A percentile compares a stretch with the other conserved stretches of the same genome.
Conservation (phyloP, 2,797 vertebrate species). For the Echeneis naucrates region DNA sequence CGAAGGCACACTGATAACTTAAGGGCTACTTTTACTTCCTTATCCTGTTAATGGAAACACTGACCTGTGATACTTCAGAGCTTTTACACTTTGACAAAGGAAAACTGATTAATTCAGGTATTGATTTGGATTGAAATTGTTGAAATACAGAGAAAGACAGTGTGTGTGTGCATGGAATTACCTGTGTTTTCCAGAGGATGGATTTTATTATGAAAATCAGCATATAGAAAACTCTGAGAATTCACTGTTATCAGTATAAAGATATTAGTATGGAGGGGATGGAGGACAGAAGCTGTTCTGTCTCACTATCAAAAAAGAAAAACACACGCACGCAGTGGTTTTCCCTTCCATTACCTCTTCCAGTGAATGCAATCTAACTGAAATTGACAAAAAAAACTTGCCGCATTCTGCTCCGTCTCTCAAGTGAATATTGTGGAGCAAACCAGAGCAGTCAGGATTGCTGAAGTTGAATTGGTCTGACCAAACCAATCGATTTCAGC, state of each 20-base stretch:
- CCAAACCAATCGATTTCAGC: conserved; percentile 43
- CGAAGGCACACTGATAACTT: not conserved
- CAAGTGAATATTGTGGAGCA: conserved; percentile 53
- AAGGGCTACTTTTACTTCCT: not conserved
- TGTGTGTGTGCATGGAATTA: not conserved
- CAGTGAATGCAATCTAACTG: conserved; percentile 39
- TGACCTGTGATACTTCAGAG: no score
- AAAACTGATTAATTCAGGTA: not conserved
- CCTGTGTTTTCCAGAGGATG: not conserved
- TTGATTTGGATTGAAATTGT: not conserved
- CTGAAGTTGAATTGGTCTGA: conserved; percentile 29
- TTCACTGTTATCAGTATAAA: conserved; percentile 2
- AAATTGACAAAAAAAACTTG: conserved; percentile 48
- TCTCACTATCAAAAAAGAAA: conserved; percentile 6
- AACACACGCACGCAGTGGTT: not conserved
- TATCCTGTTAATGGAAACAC: not conserved
- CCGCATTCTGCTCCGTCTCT: conserved; percentile 20
- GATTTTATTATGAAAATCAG: conserved; percentile 19
- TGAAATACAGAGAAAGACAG: not conserved
- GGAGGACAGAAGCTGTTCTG: conserved; percentile 16
- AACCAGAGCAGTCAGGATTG: conserved; percentile 18
- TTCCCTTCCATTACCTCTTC: conserved; percentile 32
- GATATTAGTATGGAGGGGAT: conserved; percentile 40
- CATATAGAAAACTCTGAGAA: not conserved
- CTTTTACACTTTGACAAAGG: no score